These are phyloP conservation scores for Acanthosepion esculentum DNA, from an alignment of 2,888 invertebrate genomes.

Conservation along the genomic window DNA sequence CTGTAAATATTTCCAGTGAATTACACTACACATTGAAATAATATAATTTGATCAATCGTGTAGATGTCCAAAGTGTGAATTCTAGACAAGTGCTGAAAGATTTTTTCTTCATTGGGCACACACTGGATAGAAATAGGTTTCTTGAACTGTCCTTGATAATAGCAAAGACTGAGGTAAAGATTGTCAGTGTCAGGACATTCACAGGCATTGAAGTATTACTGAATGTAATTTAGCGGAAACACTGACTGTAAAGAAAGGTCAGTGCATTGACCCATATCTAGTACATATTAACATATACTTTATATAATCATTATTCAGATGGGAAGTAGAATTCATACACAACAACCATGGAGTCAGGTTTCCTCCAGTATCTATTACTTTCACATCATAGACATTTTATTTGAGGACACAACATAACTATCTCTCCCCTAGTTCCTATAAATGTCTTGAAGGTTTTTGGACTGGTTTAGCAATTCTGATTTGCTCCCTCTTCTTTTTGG, in stretches of 20 bases:
- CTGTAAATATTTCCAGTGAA: background rate
- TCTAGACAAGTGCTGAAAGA: background rate
- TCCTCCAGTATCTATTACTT: slow-evolving; percentile 21
- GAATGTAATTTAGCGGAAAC: slow-evolving; percentile 33
- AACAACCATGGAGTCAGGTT: slow-evolving; percentile 1
- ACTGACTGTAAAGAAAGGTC: slow-evolving; percentile 23
- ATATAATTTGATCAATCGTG: slow-evolving; percentile 21
- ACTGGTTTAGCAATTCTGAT: background rate
- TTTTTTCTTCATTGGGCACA: background rate
- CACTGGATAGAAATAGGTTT: background rate
- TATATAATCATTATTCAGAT: slow-evolving; percentile 23
- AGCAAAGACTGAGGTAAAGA: background rate
- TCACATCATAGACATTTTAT: slow-evolving; percentile 33
- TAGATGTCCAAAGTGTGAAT: background rate
- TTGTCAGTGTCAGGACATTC: slow-evolving; percentile 22
- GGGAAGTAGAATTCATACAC: slow-evolving; percentile 33
- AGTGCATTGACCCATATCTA: background rate
- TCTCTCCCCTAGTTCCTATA: background rate
- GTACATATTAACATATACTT: slow-evolving; percentile 33
- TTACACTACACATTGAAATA: background rate
- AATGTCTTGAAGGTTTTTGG: slow-evolving; percentile 33
- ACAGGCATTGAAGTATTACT: slow-evolving; percentile 33
- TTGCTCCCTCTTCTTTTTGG: slow-evolving; percentile 25
- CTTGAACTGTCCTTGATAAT: slow-evolving; percentile 18
- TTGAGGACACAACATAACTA: slow-evolving; percentile 33